Base-by-base conservation (phyloP, 2,888 invertebrate species). In the Sinodicranocentrus sp. region DNA sequence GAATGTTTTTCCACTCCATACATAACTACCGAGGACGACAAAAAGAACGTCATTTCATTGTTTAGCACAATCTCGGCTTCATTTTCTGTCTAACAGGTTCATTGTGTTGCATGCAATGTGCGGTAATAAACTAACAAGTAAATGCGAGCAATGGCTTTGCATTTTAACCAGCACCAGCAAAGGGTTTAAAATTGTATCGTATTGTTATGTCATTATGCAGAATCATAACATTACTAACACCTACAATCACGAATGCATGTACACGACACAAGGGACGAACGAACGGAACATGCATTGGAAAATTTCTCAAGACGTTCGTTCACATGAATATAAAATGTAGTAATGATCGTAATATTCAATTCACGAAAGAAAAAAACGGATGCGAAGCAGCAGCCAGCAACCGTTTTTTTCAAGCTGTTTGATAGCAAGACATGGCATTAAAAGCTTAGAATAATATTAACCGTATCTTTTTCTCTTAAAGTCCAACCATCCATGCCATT, bases 131-230 rank as follows among this genome's bases (percentile, higher is more conserved):
- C 19, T 5, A 23, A 23, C 17, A 61, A 54, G 48, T 65, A 21
- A 65, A 76, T 26, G 54, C 54, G 75, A 52, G 52, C 52, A 76
- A 76, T 76, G 17, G 39, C 54, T 76, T 43, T 52, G 52, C 52
- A 52, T 52, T 52, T 52, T n/a, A 52, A n/a, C 52, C n/a, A 5
- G 13, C 3, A 52, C 5, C 6, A 52, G n/a, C 52, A 52, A n/a
- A 39, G 39, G 13, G 39, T 8, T 8, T 39, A 73, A 76, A n/a
- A n/a, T n/a, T n/a, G n/a, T n/a, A n/a, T 76, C 52, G 19, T 28
- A 71, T 63, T 79, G 79, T 79, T 59, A 52, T 71, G 79, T 79
- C 79, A 79, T 79, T 79, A 79, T 71, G 68, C 63, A 61, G 61
- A 78, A 70, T 77, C 59, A 77, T 68, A 57, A 54, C 59, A 28